Conservation (phyloP, 2,113 vertebrate species). For the Pteruthius melanotis region DNA sequence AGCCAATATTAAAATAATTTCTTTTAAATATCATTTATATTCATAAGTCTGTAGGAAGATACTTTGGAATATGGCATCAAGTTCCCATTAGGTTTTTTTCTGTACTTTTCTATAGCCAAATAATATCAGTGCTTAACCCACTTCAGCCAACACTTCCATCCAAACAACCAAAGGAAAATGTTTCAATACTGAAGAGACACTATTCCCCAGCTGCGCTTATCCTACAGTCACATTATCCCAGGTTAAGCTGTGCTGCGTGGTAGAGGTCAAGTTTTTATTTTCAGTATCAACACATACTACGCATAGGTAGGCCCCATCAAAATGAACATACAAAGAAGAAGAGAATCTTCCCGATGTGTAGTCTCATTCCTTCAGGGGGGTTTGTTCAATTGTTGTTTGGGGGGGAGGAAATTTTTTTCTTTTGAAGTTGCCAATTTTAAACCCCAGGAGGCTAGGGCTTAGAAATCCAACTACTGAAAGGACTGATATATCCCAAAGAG, state of each 20-base stretch:
- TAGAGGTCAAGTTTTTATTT: not conserved
- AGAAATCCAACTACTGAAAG: not conserved
- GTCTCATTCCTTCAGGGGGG: not conserved
- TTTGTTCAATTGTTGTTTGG: not conserved
- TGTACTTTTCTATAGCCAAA: not conserved
- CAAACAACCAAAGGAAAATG: not conserved
- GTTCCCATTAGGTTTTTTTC: not conserved
- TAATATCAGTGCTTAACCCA: not conserved
- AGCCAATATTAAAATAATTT: not conserved
- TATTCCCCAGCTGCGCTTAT: not conserved
- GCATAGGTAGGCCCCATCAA: not conserved
- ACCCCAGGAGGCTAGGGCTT: not conserved
- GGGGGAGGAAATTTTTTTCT: not conserved
- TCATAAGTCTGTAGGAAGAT: not conserved
- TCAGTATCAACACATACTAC: not conserved
- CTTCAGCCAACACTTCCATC: not conserved
- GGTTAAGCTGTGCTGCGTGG: not conserved
- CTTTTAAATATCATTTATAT: not conserved
- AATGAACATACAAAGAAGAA: accelerated
- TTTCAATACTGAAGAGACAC: not conserved
- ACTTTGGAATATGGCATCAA: not conserved
- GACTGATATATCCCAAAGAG: not conserved
- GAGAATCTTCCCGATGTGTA: not conserved
- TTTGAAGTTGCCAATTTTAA: not conserved
- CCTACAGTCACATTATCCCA: not conserved